Percentiles rank a stretch among this genome's conserved stretches.
Evolutionary conservation across 2,888 invertebrate species (phyloP).

Genomic region (Sceliomorpha sp.): DNA sequence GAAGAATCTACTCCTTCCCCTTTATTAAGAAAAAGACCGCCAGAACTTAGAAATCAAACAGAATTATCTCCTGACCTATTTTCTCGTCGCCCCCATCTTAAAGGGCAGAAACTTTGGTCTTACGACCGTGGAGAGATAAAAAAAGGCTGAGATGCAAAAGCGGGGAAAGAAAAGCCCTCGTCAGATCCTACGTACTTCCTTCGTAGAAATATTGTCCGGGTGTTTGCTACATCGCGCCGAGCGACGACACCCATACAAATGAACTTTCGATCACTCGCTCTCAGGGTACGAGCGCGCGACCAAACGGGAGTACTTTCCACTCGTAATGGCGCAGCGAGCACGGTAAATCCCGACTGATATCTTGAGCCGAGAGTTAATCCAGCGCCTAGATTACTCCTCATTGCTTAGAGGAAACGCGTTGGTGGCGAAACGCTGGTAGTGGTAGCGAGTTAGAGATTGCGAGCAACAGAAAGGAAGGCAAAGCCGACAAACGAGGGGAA

Average conservation of each 20-base stretch:
- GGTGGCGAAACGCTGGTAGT: conserved; percentile 43
- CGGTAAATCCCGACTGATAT: conserved; percentile 75
- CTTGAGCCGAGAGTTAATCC: conserved; percentile 76
- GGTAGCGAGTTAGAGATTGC: conserved; percentile 68
- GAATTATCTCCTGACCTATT: too few relatives aligned
- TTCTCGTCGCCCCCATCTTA: too few relatives aligned
- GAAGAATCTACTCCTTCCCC: not conserved
- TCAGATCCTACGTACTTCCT: conserved; percentile 2
- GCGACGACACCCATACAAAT: conserved; percentile 45
- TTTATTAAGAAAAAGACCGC: too few relatives aligned
- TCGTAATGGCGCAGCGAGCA: conserved; percentile 66
- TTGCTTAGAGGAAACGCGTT: conserved; percentile 65
- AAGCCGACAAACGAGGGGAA: conserved; percentile 49
- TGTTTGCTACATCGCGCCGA: conserved; percentile 25
- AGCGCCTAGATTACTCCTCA: conserved; percentile 75
- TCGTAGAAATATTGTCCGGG: too few relatives aligned
- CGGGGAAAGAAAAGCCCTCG: not conserved
- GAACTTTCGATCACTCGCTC: conserved; percentile 51
- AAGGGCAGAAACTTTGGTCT: too few relatives aligned
- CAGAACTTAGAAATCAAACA: too few relatives aligned
- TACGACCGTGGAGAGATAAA: too few relatives aligned
- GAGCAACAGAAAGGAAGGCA: conserved; percentile 63
- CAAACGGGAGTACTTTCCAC: conserved; percentile 49
- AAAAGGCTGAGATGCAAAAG: not conserved
- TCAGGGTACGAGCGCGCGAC: conserved; percentile 39